phyloP scores from a whole-genome alignment of 2,113 vertebrate species.

The Chiloscyllium plagiosum region DNA sequence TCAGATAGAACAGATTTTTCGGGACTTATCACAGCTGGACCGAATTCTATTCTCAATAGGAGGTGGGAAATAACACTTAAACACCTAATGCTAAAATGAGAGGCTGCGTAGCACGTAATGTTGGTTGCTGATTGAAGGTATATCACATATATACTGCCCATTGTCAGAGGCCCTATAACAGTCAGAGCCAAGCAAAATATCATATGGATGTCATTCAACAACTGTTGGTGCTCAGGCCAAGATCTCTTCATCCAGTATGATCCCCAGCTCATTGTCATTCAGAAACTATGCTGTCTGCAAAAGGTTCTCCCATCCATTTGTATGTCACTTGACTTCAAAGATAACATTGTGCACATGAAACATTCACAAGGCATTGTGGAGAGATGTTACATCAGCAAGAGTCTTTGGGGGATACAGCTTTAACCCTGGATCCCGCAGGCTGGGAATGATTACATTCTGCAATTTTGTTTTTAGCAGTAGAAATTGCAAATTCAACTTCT shows the following conservation, averaged over 20 bases:
- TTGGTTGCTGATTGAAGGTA: not conserved
- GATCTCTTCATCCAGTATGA: not conserved
- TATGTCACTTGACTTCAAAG: not conserved
- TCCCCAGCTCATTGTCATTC: not conserved
- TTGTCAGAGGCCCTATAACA: not conserved
- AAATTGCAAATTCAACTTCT: not conserved
- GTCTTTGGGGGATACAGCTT: not conserved
- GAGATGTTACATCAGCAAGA: not conserved
- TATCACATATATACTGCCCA: not conserved
- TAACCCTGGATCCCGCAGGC: not conserved
- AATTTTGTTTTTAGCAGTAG: not conserved
- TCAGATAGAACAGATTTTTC: not conserved
- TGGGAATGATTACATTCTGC: not conserved
- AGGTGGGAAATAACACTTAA: not conserved
- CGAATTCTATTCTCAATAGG: not conserved
- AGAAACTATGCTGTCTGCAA: not conserved
- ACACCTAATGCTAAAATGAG: not conserved
- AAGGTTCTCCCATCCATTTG: not conserved
- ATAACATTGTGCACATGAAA: not conserved
- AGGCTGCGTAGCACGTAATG: not conserved
- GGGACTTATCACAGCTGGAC: not conserved
- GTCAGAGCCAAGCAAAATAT: not conserved
- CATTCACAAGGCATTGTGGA: not conserved
- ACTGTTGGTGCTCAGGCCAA: not conserved
- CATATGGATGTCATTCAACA: not conserved